A percentile compares a stretch with the other conserved stretches of the same genome.
Conservation (phyloP, 2,113 vertebrate genomes). For the Petrocephalus microphthalmus region DNA sequence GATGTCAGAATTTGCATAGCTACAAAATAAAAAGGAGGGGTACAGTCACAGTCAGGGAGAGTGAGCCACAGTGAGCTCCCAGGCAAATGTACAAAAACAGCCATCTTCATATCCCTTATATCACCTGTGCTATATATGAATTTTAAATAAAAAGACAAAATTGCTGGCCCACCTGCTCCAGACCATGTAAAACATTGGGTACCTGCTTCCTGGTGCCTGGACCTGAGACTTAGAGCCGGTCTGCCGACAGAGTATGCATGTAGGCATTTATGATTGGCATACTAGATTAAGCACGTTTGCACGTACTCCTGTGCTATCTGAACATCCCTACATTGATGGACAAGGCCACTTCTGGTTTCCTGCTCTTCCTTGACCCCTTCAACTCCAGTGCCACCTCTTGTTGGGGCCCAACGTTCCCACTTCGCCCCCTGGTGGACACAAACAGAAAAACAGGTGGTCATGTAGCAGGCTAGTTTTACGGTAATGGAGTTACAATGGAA, state of each 20-base stretch:
- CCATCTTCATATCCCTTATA: neutral
- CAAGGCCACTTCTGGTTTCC: constrained; percentile 64
- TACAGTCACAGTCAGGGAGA: neutral
- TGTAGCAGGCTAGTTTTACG: neutral
- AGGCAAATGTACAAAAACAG: neutral
- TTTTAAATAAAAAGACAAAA: neutral
- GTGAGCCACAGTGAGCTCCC: neutral
- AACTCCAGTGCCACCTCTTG: constrained; percentile 32
- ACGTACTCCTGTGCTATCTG: constrained; percentile 46
- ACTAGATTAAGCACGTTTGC: neutral
- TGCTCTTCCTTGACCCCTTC: constrained; percentile 47
- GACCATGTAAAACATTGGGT: neutral
- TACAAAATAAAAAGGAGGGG: neutral
- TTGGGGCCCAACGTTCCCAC: constrained; percentile 20
- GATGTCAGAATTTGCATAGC: constrained; percentile 2
- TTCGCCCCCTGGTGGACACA: constrained; percentile 39
- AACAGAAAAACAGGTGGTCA: neutral
- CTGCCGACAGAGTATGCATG: neutral
- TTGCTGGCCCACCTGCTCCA: neutral
- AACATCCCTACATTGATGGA: constrained; percentile 66
- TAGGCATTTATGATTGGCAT: constrained; percentile 4
- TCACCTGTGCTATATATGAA: constrained; percentile 1
- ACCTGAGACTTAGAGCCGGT: neutral
- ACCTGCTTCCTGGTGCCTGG: neutral
- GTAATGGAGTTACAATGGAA: neutral